Percentiles rank a stretch among this genome's conserved stretches.
Evolutionary conservation across 2,113 vertebrate genomes (phyloP).

Genomic region (Ceratotherium simum): DNA sequence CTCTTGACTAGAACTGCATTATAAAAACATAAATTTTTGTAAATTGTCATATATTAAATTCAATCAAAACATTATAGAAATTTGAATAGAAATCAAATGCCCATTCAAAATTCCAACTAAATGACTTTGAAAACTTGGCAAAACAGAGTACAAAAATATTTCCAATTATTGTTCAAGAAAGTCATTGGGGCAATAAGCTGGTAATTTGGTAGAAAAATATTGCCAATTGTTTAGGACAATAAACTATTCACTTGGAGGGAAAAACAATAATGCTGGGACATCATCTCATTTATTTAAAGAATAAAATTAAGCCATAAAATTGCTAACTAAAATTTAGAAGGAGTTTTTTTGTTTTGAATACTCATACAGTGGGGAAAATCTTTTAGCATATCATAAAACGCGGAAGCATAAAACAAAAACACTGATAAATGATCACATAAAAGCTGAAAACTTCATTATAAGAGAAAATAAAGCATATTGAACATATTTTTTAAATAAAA

Average conservation of each 20-base stretch:
- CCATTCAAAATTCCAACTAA: background rate
- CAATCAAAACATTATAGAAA: slow-evolving; percentile 13
- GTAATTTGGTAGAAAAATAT: slow-evolving; percentile 26
- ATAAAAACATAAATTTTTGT: slow-evolving; percentile 16
- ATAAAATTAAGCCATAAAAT: slow-evolving; percentile 52
- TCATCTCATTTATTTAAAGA: slow-evolving; percentile 41
- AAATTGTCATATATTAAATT: background rate
- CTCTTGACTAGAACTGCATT: background rate
- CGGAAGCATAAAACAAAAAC: slow-evolving; percentile 37
- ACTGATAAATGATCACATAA: background rate
- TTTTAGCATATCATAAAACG: background rate
- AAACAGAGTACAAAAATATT: slow-evolving; percentile 39
- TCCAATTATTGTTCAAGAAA: slow-evolving; percentile 37
- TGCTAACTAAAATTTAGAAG: slow-evolving; percentile 31
- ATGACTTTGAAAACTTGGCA: slow-evolving; percentile 44
- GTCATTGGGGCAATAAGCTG: background rate
- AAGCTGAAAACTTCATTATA: background rate
- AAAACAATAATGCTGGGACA: background rate
- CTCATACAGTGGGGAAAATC: background rate
- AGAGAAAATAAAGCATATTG: background rate
- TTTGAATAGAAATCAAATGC: background rate
- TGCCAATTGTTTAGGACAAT: background rate
- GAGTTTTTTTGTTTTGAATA: background rate
- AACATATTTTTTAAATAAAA: slow-evolving; percentile 15
- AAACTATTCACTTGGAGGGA: background rate